Conservation (phyloP, 2,797 vertebrate genomes). For the Falco concolor region DNA sequence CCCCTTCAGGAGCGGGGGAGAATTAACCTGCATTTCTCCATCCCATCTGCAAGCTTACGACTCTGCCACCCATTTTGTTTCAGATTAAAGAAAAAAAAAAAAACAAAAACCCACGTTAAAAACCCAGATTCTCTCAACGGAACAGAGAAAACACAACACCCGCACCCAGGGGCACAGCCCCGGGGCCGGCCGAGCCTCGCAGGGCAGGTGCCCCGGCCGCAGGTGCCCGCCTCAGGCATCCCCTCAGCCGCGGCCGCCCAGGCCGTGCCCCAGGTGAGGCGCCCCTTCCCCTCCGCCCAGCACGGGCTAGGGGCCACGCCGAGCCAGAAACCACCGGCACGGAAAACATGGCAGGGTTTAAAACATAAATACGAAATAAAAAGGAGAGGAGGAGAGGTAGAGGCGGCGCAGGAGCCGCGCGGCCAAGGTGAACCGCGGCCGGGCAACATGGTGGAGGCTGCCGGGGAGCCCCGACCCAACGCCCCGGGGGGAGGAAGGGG, state of each 20-base stretch:
- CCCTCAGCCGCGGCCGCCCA: background rate
- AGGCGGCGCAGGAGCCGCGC: background rate
- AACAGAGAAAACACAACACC: rapidly evolving
- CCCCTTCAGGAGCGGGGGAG: constrained; percentile 12
- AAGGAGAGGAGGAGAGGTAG: background rate
- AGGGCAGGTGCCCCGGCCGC: background rate
- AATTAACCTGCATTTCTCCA: constrained; percentile 46
- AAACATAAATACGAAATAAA: background rate
- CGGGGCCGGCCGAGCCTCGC: background rate
- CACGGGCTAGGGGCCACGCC: background rate
- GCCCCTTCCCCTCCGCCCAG: background rate
- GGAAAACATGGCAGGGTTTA: background rate
- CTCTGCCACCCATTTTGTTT: constrained; percentile 52
- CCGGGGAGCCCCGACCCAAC: background rate
- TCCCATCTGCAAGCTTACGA: background rate
- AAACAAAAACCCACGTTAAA: rapidly evolving
- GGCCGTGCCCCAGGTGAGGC: background rate
- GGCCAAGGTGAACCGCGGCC: constrained; percentile 24
- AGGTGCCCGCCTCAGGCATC: background rate
- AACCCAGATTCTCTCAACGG: rapidly evolving
- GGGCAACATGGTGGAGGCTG: constrained; percentile 13
- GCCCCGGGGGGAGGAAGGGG: background rate
- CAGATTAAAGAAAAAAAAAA: background rate
- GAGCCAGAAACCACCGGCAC: background rate
- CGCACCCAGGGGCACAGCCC: rapidly evolving